Base-by-base conservation (phyloP, 2,888 invertebrate species). In the Conistra vaccinii region DNA sequence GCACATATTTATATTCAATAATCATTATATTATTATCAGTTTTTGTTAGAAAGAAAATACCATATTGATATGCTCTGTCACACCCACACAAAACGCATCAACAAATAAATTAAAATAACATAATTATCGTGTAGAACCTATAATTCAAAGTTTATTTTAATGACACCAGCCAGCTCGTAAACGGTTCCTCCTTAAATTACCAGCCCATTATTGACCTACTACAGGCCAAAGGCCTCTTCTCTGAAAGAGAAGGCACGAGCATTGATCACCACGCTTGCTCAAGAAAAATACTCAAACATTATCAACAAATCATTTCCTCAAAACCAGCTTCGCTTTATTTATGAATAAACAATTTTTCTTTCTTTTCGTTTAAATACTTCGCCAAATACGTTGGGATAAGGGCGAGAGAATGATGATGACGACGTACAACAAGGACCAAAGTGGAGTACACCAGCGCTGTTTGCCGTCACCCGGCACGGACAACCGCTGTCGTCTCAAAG, bases 401-500 rank as follows among this genome's bases (percentile, higher is more conserved):
- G 20, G 7, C 7, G 20, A 48, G 48, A 23, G 20, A 48, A 23
- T 48, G 7, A 48, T 48, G 20, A 48, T 48, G 20, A 48, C 9
- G 7, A 7, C 48, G 5, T 48, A 48, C 2, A 26, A 20, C 20
- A 14, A 45, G 23, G 89, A 39, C 3, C 84, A 77, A 92, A 92
- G 87, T 68, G 89, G 90, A 92, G 69, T 78, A 68, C n/a, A 87
- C 78, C 90, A 35, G 62, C 86, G 76, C 89, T 94, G 94, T 94
- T 94, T 94, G 93, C 91, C 93, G 91, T 93, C 92, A 90, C 92
- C 88, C 88, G 84, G 88, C 88, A 89, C 90, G 85, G 94, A 94
- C 94, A 92, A 91, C 89, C 92, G 91, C 93, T 93, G 95, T 94
- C 95, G 92, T 92, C 94, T 95, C 94, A 94, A 55, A 93, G 93